phyloP scores from a whole-genome alignment of 2,113 vertebrate species.

The Lota lota region DNA sequence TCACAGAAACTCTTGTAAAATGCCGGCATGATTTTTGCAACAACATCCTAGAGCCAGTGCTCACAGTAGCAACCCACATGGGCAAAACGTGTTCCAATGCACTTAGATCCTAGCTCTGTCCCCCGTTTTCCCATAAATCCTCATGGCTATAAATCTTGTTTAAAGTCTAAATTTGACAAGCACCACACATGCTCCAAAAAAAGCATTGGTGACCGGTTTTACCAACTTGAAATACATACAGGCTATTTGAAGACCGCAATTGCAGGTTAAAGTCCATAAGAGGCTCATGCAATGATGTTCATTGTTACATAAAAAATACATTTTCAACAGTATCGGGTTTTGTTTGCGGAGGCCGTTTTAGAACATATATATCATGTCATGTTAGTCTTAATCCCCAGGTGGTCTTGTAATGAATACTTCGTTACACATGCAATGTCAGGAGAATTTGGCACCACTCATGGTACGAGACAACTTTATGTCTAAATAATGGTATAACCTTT shows the following conservation, averaged over 20 bases:
- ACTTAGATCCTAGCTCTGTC: constrained; percentile 40
- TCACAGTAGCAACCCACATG: constrained; percentile 50
- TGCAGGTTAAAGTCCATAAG: constrained; percentile 64
- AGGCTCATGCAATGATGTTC: constrained; percentile 58
- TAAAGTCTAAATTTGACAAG: constrained; percentile 69
- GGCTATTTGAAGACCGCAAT: constrained; percentile 72
- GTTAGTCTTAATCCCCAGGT: constrained; percentile 36
- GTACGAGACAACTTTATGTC: background rate
- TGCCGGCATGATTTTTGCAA: constrained; percentile 27
- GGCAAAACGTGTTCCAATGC: constrained; percentile 45
- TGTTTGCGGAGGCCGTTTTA: constrained; percentile 66
- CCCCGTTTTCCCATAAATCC: constrained; percentile 54
- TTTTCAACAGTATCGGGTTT: constrained; percentile 68
- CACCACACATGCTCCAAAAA: constrained; percentile 65
- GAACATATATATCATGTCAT: constrained; percentile 41
- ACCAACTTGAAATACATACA: constrained; percentile 67
- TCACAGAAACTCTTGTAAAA: constrained; percentile 41
- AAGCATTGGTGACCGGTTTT: constrained; percentile 66
- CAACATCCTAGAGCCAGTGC: constrained; percentile 28
- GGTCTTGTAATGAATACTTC: constrained; percentile 8
- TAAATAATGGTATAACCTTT: too few species aligned
- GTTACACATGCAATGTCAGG: constrained; percentile 2
- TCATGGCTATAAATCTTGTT: constrained; percentile 63
- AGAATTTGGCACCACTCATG: constrained; percentile 17
- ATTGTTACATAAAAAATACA: constrained; percentile 62